Conservation (phyloP, 1,140 invertebrate species). For the Bombus cullumanus region DNA sequence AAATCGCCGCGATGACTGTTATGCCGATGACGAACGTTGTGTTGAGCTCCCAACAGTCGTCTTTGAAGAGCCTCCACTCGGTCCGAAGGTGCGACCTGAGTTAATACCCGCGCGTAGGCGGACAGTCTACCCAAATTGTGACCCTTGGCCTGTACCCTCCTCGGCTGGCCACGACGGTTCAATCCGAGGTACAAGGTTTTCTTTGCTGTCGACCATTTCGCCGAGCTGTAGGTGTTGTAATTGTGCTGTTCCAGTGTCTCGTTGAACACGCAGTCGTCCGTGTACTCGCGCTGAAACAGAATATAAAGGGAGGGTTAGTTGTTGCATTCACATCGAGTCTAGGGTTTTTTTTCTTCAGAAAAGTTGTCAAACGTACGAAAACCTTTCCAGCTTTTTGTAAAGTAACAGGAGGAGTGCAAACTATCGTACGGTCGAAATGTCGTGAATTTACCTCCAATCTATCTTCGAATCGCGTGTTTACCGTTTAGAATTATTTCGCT, state of each 20-base stretch:
- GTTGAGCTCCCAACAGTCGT: conserved; percentile 71
- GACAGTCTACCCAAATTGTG: conserved; percentile 88
- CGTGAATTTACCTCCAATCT: too few species aligned
- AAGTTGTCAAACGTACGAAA: too few species aligned
- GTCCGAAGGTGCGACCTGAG: conserved; percentile 85
- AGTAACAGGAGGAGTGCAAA: rapidly evolving
- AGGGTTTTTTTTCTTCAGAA: too few species aligned
- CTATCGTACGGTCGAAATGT: too few species aligned
- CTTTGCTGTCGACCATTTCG: conserved; percentile 87
- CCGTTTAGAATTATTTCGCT: too few species aligned
- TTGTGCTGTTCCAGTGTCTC: conserved; percentile 92
- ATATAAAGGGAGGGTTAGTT: conserved; percentile 63
- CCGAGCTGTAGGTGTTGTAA: conserved; percentile 93
- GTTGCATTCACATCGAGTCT: too few species aligned
- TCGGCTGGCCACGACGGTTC: conserved; percentile 87
- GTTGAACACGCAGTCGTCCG: conserved; percentile 93
- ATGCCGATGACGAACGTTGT: conserved; percentile 76
- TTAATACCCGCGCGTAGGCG: conserved; percentile 87
- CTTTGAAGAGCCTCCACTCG: conserved; percentile 75
- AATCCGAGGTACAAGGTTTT: conserved; percentile 90
- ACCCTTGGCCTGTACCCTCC: conserved; percentile 87
- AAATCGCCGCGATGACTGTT: conserved; percentile 51
- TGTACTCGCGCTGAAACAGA: conserved; percentile 91
- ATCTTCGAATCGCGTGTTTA: too few species aligned
- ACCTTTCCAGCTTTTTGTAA: too few species aligned